A percentile compares a stretch with the other conserved stretches of the same genome.
These are phyloP conservation scores for Podargus strigoides DNA, from an alignment of 2,797 vertebrate genomes.

Conservation along the genomic window DNA sequence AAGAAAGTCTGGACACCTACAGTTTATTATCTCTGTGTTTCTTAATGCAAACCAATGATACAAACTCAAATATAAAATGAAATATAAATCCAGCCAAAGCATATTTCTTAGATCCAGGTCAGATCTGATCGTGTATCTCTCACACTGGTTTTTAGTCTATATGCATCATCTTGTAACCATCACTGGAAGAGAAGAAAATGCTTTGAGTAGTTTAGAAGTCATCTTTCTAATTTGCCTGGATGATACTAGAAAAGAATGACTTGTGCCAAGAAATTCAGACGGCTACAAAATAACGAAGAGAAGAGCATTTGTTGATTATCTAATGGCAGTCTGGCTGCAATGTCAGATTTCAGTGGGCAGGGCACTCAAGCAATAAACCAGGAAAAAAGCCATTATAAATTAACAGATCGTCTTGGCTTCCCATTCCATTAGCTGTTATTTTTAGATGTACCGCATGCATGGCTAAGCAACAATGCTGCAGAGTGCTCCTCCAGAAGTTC, in stretches of 20 bases:
- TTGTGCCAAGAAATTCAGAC: background rate
- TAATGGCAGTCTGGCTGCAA: slow-evolving; percentile 31
- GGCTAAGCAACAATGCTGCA: slow-evolving; percentile 35
- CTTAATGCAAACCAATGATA: slow-evolving; percentile 18
- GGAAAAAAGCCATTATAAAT: slow-evolving; percentile 53
- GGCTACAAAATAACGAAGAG: background rate
- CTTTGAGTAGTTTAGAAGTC: background rate
- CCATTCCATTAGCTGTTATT: slow-evolving; percentile 58
- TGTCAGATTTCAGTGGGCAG: slow-evolving; percentile 20
- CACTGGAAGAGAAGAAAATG: background rate
- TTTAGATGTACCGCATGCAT: slow-evolving; percentile 39
- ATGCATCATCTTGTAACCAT: background rate
- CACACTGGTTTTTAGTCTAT: background rate
- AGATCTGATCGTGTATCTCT: background rate
- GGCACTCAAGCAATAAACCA: slow-evolving; percentile 52
- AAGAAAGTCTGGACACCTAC: slow-evolving; percentile 28
- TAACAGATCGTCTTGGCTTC: slow-evolving; percentile 31
- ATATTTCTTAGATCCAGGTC: background rate
- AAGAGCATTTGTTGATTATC: slow-evolving; percentile 3
- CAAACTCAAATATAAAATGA: slow-evolving; percentile 15
- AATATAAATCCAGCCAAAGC: slow-evolving; percentile 32
- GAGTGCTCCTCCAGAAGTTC: slow-evolving; percentile 34
- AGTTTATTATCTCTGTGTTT: slow-evolving; percentile 43
- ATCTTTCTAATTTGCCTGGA: slow-evolving; percentile 5
- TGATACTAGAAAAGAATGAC: background rate